Percentiles rank a stretch among this genome's conserved stretches.
phyloP scores from a whole-genome alignment of 2,113 vertebrate genomes.

The Nematolebias whitei region DNA sequence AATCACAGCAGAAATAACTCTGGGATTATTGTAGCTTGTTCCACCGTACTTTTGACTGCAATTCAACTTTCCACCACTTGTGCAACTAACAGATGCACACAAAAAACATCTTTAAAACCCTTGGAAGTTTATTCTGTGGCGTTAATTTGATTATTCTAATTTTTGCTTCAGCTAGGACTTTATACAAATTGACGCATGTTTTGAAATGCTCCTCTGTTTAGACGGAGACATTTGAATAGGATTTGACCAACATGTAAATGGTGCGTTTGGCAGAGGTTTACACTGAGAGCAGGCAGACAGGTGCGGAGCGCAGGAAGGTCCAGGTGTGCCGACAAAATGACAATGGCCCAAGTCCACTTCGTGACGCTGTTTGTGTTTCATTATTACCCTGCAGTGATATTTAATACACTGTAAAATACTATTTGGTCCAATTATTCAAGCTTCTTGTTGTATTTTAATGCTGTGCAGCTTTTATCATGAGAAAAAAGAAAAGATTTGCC shows the following conservation, averaged over 20 bases:
- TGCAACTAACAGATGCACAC: neutral
- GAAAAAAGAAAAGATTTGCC: constrained; percentile 67
- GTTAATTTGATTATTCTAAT: constrained; percentile 57
- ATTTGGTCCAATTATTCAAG: constrained; percentile 17
- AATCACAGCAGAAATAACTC: too few species aligned
- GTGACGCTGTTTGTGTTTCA: constrained; percentile 35
- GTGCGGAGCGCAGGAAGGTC: constrained; percentile 57
- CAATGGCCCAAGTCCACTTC: constrained; percentile 38
- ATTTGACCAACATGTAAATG: constrained; percentile 81
- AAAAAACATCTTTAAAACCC: too few species aligned
- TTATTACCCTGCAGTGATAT: constrained; percentile 15
- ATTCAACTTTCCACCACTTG: too few species aligned
- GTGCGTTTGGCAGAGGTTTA: constrained; percentile 50
- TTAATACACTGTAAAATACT: constrained; percentile 2
- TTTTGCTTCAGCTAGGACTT: constrained; percentile 41
- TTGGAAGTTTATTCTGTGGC: constrained; percentile 14
- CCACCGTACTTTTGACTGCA: too few species aligned
- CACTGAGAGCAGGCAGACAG: constrained; percentile 67
- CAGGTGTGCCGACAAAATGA: constrained; percentile 60
- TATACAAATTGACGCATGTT: constrained; percentile 72
- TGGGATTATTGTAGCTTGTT: too few species aligned
- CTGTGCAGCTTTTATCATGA: constrained; percentile 12
- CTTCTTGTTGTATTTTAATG: neutral
- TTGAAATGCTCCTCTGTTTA: constrained; percentile 68
- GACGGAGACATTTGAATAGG: constrained; percentile 79